Evolutionary conservation across 2,888 invertebrate species (phyloP).

Genomic region (Philopedon plagiatum): DNA sequence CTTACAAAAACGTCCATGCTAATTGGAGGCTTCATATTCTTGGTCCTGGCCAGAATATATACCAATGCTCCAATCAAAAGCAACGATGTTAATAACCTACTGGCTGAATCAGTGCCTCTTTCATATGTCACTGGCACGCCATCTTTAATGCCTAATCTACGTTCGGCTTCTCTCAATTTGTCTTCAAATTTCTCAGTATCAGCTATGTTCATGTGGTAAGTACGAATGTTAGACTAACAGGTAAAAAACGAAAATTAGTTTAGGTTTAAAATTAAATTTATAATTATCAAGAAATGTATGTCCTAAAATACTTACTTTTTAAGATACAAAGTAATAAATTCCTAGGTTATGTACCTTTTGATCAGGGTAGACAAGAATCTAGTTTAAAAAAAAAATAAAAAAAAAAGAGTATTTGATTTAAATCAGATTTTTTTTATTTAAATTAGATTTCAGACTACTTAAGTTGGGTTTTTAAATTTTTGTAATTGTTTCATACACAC

Average conservation of each 20-base stretch:
- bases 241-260: conserved; percentile 53
- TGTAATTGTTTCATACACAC: no score
- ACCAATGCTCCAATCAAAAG: conserved; percentile 78
- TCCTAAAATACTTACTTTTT: no score
- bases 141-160: conserved; percentile 83
- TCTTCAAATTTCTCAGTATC: conserved; percentile 91
- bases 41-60: conserved; percentile 78
- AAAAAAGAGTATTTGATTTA: no score
- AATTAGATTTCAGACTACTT: no score
- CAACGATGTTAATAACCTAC: conserved; percentile 79
- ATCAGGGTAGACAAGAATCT: no score
- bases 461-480: no score
- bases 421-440: no score
- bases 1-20: conserved; percentile 86
- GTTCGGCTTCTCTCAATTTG: conserved; percentile 89
- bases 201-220: conserved; percentile 88
- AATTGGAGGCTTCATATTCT: conserved; percentile 77
- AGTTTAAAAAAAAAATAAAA: no score
- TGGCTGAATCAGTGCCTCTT: conserved; percentile 81
- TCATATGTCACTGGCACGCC: conserved; percentile 90
- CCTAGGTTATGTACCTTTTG: no score
- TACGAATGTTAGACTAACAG: conserved; percentile 74
- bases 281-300: no score
- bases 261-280: no score
- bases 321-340: no score